Evolutionary conservation across 2,797 vertebrate genomes (phyloP).

Genomic region (Rhadinocentrus ornatus): DNA sequence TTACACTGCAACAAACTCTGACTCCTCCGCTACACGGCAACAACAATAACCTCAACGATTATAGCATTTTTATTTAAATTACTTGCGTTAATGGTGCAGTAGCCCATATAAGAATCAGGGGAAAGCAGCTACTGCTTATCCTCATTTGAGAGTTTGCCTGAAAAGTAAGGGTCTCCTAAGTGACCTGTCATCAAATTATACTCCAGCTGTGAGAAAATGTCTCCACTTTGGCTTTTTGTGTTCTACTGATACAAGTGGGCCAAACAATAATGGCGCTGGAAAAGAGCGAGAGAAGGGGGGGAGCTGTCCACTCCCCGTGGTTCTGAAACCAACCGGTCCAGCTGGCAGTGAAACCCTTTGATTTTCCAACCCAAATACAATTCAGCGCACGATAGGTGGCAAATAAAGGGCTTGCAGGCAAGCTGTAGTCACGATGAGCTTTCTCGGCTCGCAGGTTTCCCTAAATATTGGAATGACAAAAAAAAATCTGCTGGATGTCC

Average conservation of each 20-base stretch:
- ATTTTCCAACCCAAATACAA: constrained; percentile 22
- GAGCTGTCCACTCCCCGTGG: constrained; percentile 69
- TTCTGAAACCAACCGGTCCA: constrained; percentile 61
- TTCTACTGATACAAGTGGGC: constrained; percentile 46
- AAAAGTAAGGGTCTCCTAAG: constrained; percentile 24
- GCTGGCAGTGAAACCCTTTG: constrained; percentile 5
- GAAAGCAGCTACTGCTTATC: neutral
- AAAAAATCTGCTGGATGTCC: constrained; percentile 34
- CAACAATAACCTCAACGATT: constrained; percentile 30
- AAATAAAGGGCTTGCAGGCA: neutral
- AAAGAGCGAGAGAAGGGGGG: neutral
- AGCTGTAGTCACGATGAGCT: constrained; percentile 17
- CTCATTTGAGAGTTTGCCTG: constrained; percentile 9
- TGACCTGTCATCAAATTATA: constrained; percentile 39
- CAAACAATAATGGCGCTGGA: constrained; percentile 46
- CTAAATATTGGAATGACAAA: constrained; percentile 34
- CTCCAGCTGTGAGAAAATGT: constrained; percentile 23
- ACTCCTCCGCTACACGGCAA: constrained; percentile 55
- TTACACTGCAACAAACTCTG: constrained; percentile 78
- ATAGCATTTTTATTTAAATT: constrained; percentile 43
- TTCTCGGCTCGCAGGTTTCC: constrained; percentile 4
- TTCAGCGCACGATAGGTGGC: constrained; percentile 17
- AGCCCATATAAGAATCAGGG: constrained; percentile 24
- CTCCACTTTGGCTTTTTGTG: constrained; percentile 42
- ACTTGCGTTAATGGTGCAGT: constrained; percentile 28